Evolutionary conservation across 1,140 invertebrate genomes (phyloP).

Genomic region (Pantala flavescens): DNA sequence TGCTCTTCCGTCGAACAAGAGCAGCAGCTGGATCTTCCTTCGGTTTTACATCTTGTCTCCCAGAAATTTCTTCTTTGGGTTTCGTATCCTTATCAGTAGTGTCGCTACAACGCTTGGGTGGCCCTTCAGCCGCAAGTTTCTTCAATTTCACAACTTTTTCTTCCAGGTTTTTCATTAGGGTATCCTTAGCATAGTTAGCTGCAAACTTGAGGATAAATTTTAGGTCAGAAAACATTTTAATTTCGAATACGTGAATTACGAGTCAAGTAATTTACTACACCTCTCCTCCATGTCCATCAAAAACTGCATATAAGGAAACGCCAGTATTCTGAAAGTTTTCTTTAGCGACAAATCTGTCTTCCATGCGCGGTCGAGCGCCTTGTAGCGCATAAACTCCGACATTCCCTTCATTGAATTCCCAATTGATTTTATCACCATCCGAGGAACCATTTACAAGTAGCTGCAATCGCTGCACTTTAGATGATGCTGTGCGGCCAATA

Average conservation of each 20-base stretch:
- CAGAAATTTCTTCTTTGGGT: conserved; percentile 35
- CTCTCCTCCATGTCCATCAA: conserved; percentile 91
- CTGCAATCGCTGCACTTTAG: conserved; percentile 25
- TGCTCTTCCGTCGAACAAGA: conserved; percentile 44
- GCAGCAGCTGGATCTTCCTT: conserved; percentile 28
- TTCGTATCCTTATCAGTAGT: conserved; percentile 32
- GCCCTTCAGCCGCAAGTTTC: conserved; percentile 47
- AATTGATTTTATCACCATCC: conserved; percentile 51
- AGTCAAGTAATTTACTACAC: conserved; percentile 31
- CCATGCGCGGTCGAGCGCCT: conserved; percentile 80
- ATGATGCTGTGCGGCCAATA: conserved; percentile 45
- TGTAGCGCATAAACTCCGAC: conserved; percentile 80
- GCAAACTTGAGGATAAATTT: conserved; percentile 53
- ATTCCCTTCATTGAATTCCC: conserved; percentile 62
- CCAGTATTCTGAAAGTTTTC: conserved; percentile 52
- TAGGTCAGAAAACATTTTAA: conserved; percentile 12
- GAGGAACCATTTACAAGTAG: conserved; percentile 21
- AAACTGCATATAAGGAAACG: conserved; percentile 80
- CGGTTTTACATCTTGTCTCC: conserved; percentile 18
- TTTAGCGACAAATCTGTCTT: conserved; percentile 78
- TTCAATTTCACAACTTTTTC: conserved; percentile 61
- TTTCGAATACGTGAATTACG: not conserved
- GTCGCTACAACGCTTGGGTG: conserved; percentile 26
- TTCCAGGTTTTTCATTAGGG: conserved; percentile 63
- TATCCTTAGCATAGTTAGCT: conserved; percentile 77